Evolutionary conservation across 2,113 vertebrate genomes (phyloP).

Genomic region (Sporophila hypoxantha): DNA sequence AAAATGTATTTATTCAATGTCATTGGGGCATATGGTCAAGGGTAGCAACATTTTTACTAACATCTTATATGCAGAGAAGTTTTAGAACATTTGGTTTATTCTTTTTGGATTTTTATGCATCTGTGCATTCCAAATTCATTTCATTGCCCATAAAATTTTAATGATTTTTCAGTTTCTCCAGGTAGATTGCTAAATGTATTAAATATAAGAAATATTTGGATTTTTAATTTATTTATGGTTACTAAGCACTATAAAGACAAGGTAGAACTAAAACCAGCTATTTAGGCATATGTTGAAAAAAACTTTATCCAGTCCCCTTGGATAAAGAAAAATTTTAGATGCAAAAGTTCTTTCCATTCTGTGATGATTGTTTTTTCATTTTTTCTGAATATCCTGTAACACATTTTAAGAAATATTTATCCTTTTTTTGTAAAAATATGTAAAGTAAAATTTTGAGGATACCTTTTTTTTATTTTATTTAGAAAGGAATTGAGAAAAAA

Average conservation of each 20-base stretch:
- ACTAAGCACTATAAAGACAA: background rate
- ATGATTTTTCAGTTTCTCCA: background rate
- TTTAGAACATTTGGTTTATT: background rate
- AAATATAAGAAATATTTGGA: background rate
- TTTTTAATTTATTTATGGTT: background rate
- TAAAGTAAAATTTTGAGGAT: background rate
- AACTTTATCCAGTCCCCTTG: background rate
- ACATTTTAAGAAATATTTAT: background rate
- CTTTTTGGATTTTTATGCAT: background rate
- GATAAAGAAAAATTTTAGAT: background rate
- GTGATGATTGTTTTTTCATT: background rate
- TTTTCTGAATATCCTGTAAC: background rate
- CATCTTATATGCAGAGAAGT: background rate
- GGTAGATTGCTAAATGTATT: background rate
- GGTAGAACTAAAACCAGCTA: background rate
- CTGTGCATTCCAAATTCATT: background rate
- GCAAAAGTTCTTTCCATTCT: background rate
- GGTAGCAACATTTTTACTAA: background rate
- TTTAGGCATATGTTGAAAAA: background rate
- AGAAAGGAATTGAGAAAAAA: background rate
- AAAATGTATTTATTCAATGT: background rate
- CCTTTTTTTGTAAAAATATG: background rate
- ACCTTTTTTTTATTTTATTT: fast-evolving
- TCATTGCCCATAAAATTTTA: background rate
- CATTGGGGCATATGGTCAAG: background rate